Evolutionary conservation across 2,797 vertebrate species (phyloP), one percentile per base, ranked within the genome.

Genomic region (Synanceia verrucosa): DNA sequence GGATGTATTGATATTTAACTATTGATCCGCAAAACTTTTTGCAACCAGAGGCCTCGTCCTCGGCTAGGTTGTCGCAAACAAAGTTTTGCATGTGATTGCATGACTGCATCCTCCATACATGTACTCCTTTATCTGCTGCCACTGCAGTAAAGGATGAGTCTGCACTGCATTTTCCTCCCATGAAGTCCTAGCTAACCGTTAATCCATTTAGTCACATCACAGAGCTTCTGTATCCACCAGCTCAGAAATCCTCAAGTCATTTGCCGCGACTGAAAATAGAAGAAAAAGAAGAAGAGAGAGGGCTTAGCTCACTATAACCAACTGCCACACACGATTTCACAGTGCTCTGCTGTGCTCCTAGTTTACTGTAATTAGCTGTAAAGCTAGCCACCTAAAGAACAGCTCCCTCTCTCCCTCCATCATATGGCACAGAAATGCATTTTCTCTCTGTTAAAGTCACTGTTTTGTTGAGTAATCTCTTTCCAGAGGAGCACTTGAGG

Each of bases 151-250:
- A 73, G 63, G 70, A 70, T 29, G 74, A 76, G 58, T 82, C 65
- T 16, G 2, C 61, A 26, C 57, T 61, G 68, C 66, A 58, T 76
- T 74, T 75, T 79, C 79, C 73, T 78, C 62, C 68, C 67, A 51
- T 79, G 70, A 87, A 90, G 86, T 84, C 75, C 78, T 48, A 18
- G 67, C 83, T 63, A 77, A 79, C 61, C n/a, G 72, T 53, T 93
- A 93, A 93, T 93, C 92, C 81, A 52, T 84, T 93, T 93, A 89
- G 92, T 90, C 85, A 92, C 89, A 88, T 88, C 75, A 87, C 77
- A 88, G 75, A 86, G 84, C 61, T 84, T 86, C 78, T 81, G 83
- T 67, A 88, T 83, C 87, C 83, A 81, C 76, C 76, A 81, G 74
- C 85, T 84, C 81, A 68, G 63, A 91, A 92, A 92, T 91, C 89